Evolutionary conservation across 2,113 vertebrate species (phyloP).

Genomic region (Cranoglanis bouderius): DNA sequence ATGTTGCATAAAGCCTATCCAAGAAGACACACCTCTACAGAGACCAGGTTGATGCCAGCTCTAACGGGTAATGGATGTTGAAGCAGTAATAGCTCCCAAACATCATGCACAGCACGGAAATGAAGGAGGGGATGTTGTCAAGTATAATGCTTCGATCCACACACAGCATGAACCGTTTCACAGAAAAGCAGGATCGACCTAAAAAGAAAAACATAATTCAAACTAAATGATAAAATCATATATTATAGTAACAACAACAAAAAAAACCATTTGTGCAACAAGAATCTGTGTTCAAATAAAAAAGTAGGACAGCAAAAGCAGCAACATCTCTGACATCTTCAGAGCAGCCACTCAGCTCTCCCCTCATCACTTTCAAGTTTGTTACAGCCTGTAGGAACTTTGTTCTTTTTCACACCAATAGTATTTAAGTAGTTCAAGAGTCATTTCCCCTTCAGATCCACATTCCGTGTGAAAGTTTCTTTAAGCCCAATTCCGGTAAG

Average conservation of each 20-base stretch:
- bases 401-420: conserved; percentile 48
- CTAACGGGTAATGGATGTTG: background rate
- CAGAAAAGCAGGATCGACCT: background rate
- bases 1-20: background rate
- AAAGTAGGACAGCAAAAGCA: conserved; percentile 28
- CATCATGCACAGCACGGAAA: background rate
- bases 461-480: conserved; percentile 17
- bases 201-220: background rate
- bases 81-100: background rate
- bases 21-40: background rate
- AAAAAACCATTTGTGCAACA: too few relatives aligned
- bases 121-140: background rate
- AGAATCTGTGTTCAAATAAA: too few relatives aligned
- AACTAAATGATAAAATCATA: too few relatives aligned
- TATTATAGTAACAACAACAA: too few relatives aligned
- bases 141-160: background rate
- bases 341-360: conserved; percentile 42
- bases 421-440: conserved; percentile 50
- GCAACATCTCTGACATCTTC: conserved; percentile 45
- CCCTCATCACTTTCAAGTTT: conserved; percentile 37
- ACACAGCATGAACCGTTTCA: background rate
- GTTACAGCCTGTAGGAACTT: conserved; percentile 37
- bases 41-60: background rate
- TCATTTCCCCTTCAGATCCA: conserved; percentile 33
- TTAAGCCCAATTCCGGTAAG: conserved; percentile 35